phyloP scores from a whole-genome alignment of 1,140 invertebrate species.

The Drosophila eugracilis region DNA sequence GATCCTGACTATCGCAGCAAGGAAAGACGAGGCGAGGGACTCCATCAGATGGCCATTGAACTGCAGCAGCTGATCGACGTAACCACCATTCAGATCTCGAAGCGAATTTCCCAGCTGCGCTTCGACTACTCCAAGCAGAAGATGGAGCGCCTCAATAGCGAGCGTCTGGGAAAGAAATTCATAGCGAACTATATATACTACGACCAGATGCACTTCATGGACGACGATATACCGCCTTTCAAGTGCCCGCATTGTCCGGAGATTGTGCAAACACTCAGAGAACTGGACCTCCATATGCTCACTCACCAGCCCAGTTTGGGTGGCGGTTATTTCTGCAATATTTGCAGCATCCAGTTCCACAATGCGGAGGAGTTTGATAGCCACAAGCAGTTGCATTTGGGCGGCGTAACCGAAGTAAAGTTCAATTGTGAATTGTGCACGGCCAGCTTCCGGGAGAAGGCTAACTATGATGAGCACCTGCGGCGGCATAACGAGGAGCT shows the following conservation, averaged over 20 bases:
- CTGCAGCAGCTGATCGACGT: constrained; percentile 75
- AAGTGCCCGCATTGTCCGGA: constrained; percentile 74
- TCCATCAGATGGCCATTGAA: constrained; percentile 76
- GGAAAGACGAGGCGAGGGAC: constrained; percentile 75
- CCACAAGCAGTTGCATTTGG: constrained; percentile 73
- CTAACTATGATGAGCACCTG: constrained; percentile 79
- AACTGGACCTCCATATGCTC: constrained; percentile 70
- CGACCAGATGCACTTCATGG: constrained; percentile 80
- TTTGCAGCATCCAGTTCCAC: constrained; percentile 68
- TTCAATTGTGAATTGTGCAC: constrained; percentile 79
- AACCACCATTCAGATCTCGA: constrained; percentile 78
- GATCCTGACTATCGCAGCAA: constrained; percentile 81
- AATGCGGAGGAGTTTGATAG: constrained; percentile 69
- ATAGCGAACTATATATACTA: constrained; percentile 76
- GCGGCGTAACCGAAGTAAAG: constrained; percentile 60
- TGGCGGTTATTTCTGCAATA: constrained; percentile 65
- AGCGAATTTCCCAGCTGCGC: constrained; percentile 77
- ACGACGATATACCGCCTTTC: constrained; percentile 78
- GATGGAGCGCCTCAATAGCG: constrained; percentile 69
- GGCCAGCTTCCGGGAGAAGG: constrained; percentile 78
- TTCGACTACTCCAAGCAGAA: constrained; percentile 83
- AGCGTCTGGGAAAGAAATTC: constrained; percentile 66
- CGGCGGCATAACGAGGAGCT: constrained; percentile 79
- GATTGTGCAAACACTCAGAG: constrained; percentile 72
- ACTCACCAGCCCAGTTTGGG: constrained; percentile 68